Conservation (phyloP, 1,140 invertebrate species). For the Cepaea nemoralis region DNA sequence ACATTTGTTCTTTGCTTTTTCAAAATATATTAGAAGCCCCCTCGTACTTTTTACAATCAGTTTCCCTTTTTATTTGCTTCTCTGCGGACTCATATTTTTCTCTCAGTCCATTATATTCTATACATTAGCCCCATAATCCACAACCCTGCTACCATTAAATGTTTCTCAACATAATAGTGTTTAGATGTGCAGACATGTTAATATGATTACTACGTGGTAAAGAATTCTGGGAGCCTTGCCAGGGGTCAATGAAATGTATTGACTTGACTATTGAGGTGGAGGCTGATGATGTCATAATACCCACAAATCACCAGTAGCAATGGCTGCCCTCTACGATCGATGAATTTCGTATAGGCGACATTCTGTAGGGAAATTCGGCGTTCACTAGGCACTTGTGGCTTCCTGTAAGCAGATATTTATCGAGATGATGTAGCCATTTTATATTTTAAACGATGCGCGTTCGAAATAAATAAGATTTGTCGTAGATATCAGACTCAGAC, state of each 20-base stretch:
- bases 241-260: slow-evolving; percentile 8
- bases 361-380: not conserved
- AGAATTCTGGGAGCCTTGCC: not conserved
- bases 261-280: no score
- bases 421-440: not conserved
- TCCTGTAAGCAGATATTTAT: not conserved
- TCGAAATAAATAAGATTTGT: not conserved
- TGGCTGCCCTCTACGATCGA: slow-evolving; percentile 11
- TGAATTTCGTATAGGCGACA: not conserved
- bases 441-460: not conserved
- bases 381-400: not conserved
- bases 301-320: slow-evolving; percentile 25
- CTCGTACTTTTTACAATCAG: no score
- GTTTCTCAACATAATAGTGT: not conserved
- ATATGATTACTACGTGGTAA: not conserved
- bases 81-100: no score
- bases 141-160: not conserved
- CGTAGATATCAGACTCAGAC: not conserved
- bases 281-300: slow-evolving; percentile 36
- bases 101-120: no score
- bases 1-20: no score
- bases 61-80: no score
- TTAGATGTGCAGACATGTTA: not conserved
- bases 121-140: no score
- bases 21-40: no score